These are phyloP conservation scores for Myotis davidii DNA, from an alignment of 2,113 vertebrate species.

Conservation along the genomic window DNA sequence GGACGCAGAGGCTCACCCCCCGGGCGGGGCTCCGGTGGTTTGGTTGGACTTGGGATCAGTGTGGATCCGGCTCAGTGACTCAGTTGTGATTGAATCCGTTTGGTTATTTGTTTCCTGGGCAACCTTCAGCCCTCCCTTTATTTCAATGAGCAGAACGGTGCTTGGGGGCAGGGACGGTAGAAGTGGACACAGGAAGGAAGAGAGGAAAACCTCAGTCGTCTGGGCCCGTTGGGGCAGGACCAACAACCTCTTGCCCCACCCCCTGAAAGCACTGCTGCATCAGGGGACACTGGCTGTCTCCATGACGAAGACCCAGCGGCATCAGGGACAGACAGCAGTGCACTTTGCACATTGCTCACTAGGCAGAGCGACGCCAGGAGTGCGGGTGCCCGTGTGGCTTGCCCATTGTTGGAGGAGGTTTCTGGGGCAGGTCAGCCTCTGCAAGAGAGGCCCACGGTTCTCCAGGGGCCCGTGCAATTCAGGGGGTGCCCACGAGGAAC, in stretches of 20 bases:
- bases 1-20: not conserved
- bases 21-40: not conserved
- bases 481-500: not conserved
- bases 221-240: too few species aligned
- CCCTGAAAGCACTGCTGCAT: not conserved
- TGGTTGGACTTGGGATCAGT: not conserved
- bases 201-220: not conserved
- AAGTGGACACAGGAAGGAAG: not conserved
- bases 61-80: conserved; percentile 40
- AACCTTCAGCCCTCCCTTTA: conserved; percentile 44
- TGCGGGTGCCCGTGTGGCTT: accelerated
- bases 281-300: not conserved
- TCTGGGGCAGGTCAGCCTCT: not conserved
- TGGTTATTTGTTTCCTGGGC: conserved; percentile 63
- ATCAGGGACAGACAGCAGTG: accelerated
- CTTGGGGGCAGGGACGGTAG: not conserved
- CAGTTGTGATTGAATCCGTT: conserved; percentile 10
- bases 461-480: not conserved
- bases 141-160: not conserved
- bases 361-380: not conserved
- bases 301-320: not conserved
- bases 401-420: not conserved
- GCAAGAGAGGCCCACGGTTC: accelerated
- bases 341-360: accelerated
- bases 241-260: not conserved